A percentile compares a stretch with the other conserved stretches of the same genome.
Conservation (phyloP, 2,113 vertebrate genomes). For the Amblyopsis rosae region DNA sequence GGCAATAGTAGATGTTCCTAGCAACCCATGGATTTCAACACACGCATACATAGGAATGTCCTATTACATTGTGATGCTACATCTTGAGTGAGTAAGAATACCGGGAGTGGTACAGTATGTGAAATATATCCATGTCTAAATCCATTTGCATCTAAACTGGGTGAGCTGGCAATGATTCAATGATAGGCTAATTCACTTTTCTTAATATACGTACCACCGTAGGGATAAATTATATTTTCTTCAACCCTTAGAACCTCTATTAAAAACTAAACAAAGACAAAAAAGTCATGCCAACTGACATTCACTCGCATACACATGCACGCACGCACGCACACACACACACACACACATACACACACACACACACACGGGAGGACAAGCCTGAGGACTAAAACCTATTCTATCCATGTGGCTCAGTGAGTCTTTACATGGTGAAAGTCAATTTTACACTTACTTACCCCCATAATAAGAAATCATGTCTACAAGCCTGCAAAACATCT, state of each 20-base stretch:
- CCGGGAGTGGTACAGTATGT: too few relatives aligned
- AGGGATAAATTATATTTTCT: neutral
- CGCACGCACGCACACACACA: too few relatives aligned
- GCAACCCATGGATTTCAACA: too few relatives aligned
- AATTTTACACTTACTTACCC: conserved; percentile 70
- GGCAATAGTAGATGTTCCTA: too few relatives aligned
- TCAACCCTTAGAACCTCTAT: conserved; percentile 5
- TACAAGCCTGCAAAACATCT: conserved; percentile 51
- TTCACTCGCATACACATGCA: conserved; percentile 19
- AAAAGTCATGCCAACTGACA: conserved; percentile 8
- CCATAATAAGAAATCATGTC: conserved; percentile 66
- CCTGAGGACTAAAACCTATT: conserved; percentile 24
- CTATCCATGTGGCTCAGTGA: conserved; percentile 46
- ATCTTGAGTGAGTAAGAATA: too few relatives aligned
- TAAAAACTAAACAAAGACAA: too few relatives aligned
- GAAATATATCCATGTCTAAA: too few relatives aligned
- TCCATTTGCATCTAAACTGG: too few relatives aligned
- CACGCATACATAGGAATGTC: too few relatives aligned
- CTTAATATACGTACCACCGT: neutral
- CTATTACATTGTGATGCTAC: too few relatives aligned
- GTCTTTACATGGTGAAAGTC: conserved; percentile 61
- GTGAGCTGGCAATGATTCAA: neutral
- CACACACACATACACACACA: conserved; percentile 13
- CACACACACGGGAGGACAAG: conserved; percentile 10
- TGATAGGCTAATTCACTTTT: neutral